Percentiles rank a stretch among this genome's conserved stretches.
These are phyloP conservation scores for Daktulosphaira vitifoliae DNA, from an alignment of 1,140 invertebrate genomes.

Conservation along the genomic window DNA sequence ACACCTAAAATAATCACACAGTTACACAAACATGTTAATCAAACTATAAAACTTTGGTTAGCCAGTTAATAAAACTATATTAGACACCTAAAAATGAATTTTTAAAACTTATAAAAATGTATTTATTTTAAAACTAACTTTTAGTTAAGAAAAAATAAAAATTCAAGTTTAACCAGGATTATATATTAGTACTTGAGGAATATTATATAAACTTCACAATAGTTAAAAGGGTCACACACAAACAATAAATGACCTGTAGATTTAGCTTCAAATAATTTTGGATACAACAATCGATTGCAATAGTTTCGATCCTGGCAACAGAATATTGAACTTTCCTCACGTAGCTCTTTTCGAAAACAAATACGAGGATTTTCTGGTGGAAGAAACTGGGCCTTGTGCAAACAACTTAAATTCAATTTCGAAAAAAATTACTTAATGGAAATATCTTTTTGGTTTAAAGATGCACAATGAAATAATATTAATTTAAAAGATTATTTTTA, in stretches of 20 bases:
- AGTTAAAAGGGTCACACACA: constrained; percentile 17
- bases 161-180: not conserved
- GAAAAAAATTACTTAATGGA: constrained; percentile 24
- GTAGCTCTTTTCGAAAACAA: constrained; percentile 49
- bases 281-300: constrained; percentile 53
- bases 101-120: no score
- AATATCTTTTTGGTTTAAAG: no score
- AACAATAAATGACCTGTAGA: constrained; percentile 30
- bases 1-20: constrained; percentile 40
- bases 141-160: no score
- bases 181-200: constrained; percentile 27
- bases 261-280: constrained; percentile 43
- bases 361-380: constrained; percentile 59
- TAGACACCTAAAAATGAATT: no score
- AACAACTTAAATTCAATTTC: constrained; percentile 51
- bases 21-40: constrained; percentile 26
- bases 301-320: constrained; percentile 57
- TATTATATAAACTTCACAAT: constrained; percentile 30
- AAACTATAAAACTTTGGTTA: no score
- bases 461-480: no score
- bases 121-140: no score
- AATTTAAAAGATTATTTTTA: no score
- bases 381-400: constrained; percentile 57
- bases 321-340: constrained; percentile 47
- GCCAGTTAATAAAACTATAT: no score